phyloP scores from a whole-genome alignment of 1,140 invertebrate species.

The Drosophila persimilis region DNA sequence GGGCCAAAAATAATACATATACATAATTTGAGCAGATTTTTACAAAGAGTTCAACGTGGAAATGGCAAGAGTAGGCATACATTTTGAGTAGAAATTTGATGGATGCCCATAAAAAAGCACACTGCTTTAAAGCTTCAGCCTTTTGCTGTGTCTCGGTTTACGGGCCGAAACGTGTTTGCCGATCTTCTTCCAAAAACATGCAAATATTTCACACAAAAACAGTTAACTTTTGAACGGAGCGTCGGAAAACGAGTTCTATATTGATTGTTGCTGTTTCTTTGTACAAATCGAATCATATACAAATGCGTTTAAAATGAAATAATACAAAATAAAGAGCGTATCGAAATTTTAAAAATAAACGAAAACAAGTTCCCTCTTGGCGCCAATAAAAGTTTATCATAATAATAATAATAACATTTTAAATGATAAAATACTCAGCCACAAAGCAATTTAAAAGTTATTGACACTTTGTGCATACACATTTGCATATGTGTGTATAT shows the following conservation, averaged over 20 bases:
- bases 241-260: slow-evolving; percentile 62
- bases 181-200: slow-evolving; percentile 40
- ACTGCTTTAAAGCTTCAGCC: background rate
- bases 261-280: slow-evolving; percentile 45
- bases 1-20: slow-evolving; percentile 9
- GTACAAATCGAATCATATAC: slow-evolving; percentile 32
- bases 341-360: slow-evolving; percentile 35
- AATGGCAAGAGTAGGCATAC: too few species aligned
- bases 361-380: slow-evolving; percentile 56
- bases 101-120: slow-evolving; percentile 8
- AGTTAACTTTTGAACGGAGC: slow-evolving; percentile 64
- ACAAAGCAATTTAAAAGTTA: slow-evolving; percentile 64
- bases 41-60: too few species aligned
- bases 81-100: too few species aligned
- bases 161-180: slow-evolving; percentile 16
- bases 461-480: slow-evolving; percentile 48
- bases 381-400: slow-evolving; percentile 30
- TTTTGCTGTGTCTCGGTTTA: slow-evolving; percentile 15
- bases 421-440: background rate
- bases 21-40: slow-evolving; percentile 27
- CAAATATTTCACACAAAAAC: slow-evolving; percentile 63
- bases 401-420: slow-evolving; percentile 32
- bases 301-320: slow-evolving; percentile 67
- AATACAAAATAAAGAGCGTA: slow-evolving; percentile 30
- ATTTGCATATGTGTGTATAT: background rate